Evolutionary conservation across 2,113 vertebrate species (phyloP).

Genomic region (Probosciger aterrimus): DNA sequence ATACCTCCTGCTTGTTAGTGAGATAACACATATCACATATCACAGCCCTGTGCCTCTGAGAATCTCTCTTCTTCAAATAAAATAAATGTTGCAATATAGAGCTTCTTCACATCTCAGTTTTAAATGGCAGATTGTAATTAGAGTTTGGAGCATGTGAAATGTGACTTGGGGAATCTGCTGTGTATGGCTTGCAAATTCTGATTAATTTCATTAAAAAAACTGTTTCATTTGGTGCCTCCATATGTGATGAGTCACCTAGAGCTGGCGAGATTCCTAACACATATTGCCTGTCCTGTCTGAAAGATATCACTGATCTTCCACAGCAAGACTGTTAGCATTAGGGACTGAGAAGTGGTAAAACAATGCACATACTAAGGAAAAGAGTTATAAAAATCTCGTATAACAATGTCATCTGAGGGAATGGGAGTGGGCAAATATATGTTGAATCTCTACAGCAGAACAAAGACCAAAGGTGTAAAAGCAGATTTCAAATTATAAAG

Average conservation of each 20-base stretch:
- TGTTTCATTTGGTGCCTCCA: constrained; percentile 48
- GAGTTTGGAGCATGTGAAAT: constrained; percentile 19
- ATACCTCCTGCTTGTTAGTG: background rate
- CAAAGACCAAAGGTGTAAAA: background rate
- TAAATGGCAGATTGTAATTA: constrained; percentile 52
- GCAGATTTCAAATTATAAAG: background rate
- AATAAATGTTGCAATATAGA: background rate
- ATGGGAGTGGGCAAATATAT: background rate
- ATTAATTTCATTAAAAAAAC: constrained; percentile 41
- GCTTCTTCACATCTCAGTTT: background rate
- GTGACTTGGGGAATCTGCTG: constrained; percentile 44
- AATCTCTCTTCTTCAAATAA: background rate
- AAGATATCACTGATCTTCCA: background rate
- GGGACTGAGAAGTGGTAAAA: background rate
- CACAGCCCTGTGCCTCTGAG: background rate
- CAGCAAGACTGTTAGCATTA: background rate
- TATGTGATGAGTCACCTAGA: constrained; percentile 33
- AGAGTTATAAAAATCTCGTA: background rate
- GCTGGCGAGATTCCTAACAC: background rate
- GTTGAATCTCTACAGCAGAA: background rate
- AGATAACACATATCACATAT: background rate
- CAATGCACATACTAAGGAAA: background rate
- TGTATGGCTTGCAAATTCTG: background rate
- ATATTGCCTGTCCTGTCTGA: constrained; percentile 6
- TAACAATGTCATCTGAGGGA: background rate